Conservation (phyloP, 2,797 vertebrate genomes). For the Brachymystax lenok region DNA sequence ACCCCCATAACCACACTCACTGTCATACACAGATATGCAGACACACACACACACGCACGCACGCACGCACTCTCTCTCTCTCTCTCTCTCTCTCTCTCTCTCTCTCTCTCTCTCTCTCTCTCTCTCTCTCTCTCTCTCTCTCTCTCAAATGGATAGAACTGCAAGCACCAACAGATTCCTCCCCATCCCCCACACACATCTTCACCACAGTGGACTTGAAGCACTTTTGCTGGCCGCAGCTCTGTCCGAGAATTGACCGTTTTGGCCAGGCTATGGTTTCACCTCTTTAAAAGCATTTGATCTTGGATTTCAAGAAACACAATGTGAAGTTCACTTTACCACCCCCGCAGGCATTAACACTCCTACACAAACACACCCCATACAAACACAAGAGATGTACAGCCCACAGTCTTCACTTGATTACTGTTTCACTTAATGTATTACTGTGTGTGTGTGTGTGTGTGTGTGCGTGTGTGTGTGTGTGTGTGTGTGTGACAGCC, state of each 20-base stretch:
- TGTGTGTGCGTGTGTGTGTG: neutral
- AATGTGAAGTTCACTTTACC: slow-evolving; percentile 28
- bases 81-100: neutral
- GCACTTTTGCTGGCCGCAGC: slow-evolving; percentile 53
- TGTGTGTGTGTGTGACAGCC: neutral
- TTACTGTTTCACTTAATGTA: neutral
- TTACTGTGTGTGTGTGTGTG: neutral
- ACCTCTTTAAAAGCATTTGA: slow-evolving; percentile 35
- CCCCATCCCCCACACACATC: slow-evolving; percentile 45
- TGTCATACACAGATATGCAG: neutral
- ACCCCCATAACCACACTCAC: neutral
- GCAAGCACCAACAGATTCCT: neutral
- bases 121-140: neutral
- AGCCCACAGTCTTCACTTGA: neutral
- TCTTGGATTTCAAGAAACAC: slow-evolving; percentile 56
- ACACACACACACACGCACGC: neutral
- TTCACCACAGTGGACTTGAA: slow-evolving; percentile 54
- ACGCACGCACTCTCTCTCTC: neutral
- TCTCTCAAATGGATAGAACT: slow-evolving; percentile 1
- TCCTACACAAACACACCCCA: neutral
- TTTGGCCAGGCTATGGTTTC: slow-evolving; percentile 33
- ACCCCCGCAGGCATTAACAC: neutral
- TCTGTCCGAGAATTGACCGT: slow-evolving; percentile 40
- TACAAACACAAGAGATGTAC: slow-evolving; percentile 14
- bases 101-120: neutral